These are phyloP conservation scores for Potorous gilbertii DNA, from an alignment of 2,797 vertebrate species.

Conservation along the genomic window DNA sequence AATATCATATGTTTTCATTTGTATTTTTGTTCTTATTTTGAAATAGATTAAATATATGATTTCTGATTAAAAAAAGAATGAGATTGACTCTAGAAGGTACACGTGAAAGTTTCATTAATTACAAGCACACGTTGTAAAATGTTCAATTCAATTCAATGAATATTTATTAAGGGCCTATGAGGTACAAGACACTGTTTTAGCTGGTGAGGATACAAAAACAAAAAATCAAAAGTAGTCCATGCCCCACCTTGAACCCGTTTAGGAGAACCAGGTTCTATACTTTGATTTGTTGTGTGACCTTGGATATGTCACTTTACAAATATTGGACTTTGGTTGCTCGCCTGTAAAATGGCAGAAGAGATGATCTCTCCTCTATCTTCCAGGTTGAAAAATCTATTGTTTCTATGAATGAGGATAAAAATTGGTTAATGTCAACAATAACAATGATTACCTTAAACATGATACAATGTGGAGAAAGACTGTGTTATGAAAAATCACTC, in stretches of 20 bases:
- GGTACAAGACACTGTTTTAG: background rate
- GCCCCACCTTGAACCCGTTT: background rate
- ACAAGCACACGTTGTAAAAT: constrained; percentile 40
- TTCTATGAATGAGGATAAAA: background rate
- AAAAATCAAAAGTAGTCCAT: background rate
- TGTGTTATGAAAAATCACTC: background rate
- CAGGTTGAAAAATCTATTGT: background rate
- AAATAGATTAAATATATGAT: background rate
- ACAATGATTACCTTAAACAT: background rate
- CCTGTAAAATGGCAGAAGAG: background rate
- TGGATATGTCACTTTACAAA: background rate
- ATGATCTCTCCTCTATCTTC: background rate
- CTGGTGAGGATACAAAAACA: constrained; percentile 26
- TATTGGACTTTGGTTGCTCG: background rate
- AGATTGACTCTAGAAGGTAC: constrained; percentile 68
- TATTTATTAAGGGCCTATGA: constrained; percentile 29
- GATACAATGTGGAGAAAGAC: background rate
- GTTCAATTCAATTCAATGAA: constrained; percentile 22
- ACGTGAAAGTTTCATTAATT: constrained; percentile 63
- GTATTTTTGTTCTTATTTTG: constrained; percentile 61
- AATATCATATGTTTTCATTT: constrained; percentile 68
- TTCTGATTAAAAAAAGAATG: constrained; percentile 1
- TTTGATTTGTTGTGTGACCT: background rate
- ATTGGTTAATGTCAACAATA: background rate
- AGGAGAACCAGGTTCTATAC: background rate